Conservation (phyloP, 2,888 invertebrate species). For the Mythimna pallens region DNA sequence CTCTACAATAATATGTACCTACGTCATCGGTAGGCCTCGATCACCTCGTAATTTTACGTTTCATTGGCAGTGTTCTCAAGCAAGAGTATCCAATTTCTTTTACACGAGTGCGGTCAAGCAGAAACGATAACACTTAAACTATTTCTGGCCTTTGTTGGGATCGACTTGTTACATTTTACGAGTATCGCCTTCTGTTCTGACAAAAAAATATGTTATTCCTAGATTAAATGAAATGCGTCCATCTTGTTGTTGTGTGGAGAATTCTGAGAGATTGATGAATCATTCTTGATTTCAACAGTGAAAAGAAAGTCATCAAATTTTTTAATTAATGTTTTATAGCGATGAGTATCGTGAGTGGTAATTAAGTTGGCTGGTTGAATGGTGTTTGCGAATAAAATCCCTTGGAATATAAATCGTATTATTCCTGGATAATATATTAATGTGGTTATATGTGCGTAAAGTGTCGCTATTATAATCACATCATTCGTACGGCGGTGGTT, state of each 20-base stretch:
- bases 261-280: conserved; percentile 63
- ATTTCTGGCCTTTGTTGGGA: conserved; percentile 77
- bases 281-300: conserved; percentile 66
- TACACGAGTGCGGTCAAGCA: conserved; percentile 82
- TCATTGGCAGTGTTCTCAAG: conserved; percentile 85
- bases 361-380: conserved; percentile 72
- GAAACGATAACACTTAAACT: conserved; percentile 83
- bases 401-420: conserved; percentile 64
- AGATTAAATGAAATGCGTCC: conserved; percentile 65
- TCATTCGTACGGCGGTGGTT: conserved; percentile 78
- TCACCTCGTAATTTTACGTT: conserved; percentile 86
- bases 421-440: conserved; percentile 80
- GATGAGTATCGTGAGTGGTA: conserved; percentile 71
- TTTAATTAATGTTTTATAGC: conserved; percentile 80
- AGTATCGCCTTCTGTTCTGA: conserved; percentile 65
- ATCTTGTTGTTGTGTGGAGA: conserved; percentile 47
- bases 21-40: conserved; percentile 77
- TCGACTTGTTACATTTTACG: conserved; percentile 71
- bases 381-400: conserved; percentile 74
- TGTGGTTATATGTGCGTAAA: conserved; percentile 78
- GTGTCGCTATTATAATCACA: conserved; percentile 90
- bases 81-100: conserved; percentile 87
- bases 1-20: conserved; percentile 63
- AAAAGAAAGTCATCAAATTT: conserved; percentile 79
- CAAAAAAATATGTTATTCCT: conserved; percentile 65